Evolutionary conservation across 1,140 invertebrate species (phyloP).

Genomic region (Ridgeia piscesae): DNA sequence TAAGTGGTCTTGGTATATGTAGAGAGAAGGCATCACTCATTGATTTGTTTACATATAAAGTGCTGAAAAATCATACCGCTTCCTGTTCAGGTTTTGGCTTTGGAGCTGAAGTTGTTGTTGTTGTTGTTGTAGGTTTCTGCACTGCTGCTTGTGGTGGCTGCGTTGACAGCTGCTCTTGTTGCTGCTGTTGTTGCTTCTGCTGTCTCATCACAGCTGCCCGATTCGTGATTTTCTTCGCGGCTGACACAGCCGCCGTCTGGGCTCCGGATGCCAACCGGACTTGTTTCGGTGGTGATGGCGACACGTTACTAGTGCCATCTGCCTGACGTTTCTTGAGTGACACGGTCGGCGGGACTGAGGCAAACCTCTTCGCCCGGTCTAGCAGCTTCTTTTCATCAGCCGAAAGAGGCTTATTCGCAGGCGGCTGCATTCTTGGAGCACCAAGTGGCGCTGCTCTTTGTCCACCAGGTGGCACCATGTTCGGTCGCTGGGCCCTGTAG

Average conservation of each 20-base stretch:
- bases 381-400: neutral
- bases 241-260: neutral
- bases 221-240: neutral
- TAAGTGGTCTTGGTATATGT: neutral
- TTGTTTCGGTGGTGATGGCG: neutral
- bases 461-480: neutral
- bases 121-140: neutral
- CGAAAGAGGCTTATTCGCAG: neutral
- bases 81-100: neutral
- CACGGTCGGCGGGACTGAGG: neutral
- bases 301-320: neutral
- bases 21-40: neutral
- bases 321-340: neutral
- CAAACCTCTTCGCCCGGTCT: neutral
- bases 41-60: neutral
- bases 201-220: neutral
- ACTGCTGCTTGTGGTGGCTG: neutral
- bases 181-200: neutral
- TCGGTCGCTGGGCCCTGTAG: neutral
- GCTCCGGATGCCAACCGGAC: neutral
- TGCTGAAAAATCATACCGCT: neutral
- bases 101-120: neutral
- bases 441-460: neutral
- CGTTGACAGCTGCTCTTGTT: neutral
- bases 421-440: neutral